Conservation (phyloP, 1,140 invertebrate genomes). For the Metaphire vulgaris region DNA sequence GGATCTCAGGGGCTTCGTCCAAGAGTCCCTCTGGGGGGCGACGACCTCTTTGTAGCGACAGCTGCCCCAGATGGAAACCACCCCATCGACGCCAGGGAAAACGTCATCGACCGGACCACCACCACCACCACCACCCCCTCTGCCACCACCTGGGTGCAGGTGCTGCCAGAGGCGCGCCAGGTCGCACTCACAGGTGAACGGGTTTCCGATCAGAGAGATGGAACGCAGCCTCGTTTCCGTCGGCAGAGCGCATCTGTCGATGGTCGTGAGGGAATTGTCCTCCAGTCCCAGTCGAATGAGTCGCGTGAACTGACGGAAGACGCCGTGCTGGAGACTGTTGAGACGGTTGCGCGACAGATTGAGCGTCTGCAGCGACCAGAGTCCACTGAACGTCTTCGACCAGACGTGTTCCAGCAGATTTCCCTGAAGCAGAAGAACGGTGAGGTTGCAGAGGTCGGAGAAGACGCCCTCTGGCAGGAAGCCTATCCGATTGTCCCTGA, state of each 20-base stretch:
- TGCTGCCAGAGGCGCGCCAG: conserved; percentile 11
- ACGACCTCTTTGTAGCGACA: too few relatives aligned
- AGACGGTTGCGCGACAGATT: conserved; percentile 22
- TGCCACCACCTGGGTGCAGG: too few relatives aligned
- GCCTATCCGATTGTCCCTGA: conserved; percentile 67
- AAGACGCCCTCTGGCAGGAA: conserved; percentile 66
- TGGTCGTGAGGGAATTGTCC: conserved; percentile 11
- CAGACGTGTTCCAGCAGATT: conserved; percentile 58
- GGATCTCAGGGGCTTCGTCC: too few relatives aligned
- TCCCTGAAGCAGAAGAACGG: conserved; percentile 63
- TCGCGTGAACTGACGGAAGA: conserved; percentile 9
- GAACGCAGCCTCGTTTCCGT: conserved; percentile 1
- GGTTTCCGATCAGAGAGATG: conserved; percentile 22
- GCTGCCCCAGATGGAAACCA: too few relatives aligned
- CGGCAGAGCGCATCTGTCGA: conserved; percentile 1
- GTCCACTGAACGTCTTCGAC: conserved; percentile 20
- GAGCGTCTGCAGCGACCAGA: conserved; percentile 3
- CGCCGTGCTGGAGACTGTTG: conserved; percentile 5
- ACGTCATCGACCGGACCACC: too few relatives aligned
- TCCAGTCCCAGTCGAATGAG: conserved; percentile 16
- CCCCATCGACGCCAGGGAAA: too few relatives aligned
- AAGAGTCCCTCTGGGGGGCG: too few relatives aligned
- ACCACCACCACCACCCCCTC: too few relatives aligned
- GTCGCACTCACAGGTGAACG: conserved; percentile 22
- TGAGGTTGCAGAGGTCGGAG: conserved; percentile 59